These are phyloP conservation scores for Mnemiopsis leidyi DNA, from an alignment of 37 sponge, comb jelly and placozoan species.

Conservation along the genomic window DNA sequence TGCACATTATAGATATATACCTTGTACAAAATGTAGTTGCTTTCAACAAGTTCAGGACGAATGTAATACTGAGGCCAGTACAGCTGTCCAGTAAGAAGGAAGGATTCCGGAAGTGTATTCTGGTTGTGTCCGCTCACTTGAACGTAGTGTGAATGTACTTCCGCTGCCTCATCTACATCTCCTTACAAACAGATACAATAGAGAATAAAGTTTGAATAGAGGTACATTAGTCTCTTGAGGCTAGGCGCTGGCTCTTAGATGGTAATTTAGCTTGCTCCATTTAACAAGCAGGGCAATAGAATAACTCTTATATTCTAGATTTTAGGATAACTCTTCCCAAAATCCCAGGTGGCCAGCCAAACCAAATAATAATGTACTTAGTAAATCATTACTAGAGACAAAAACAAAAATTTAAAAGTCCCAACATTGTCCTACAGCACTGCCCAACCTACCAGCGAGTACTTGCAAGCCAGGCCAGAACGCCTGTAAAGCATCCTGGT, in stretches of 20 bases:
- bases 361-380: too few species aligned
- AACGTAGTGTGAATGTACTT: neutral
- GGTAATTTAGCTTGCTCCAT: too few species aligned
- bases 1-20: conserved; percentile 64
- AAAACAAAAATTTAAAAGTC: too few species aligned
- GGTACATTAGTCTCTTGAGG: too few species aligned
- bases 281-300: too few species aligned
- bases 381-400: too few species aligned
- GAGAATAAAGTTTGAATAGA: too few species aligned
- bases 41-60: conserved; percentile 94
- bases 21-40: conserved; percentile 89
- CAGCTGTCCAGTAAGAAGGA: conserved; percentile 77
- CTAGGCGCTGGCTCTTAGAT: too few species aligned
- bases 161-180: neutral
- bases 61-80: conserved; percentile 92
- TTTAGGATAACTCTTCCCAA: too few species aligned
- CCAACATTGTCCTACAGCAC: too few species aligned
- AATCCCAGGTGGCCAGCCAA: too few species aligned
- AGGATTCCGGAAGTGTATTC: conserved; percentile 73
- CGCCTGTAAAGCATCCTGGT: conserved; percentile 90
- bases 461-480: conserved; percentile 99
- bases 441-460: neutral
- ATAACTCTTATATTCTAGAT: too few species aligned
- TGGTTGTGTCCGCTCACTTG: conserved; percentile 38
- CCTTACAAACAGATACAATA: conserved; percentile 5